Base-by-base conservation (phyloP, 2,113 vertebrate species). In the Cyanistes caeruleus region DNA sequence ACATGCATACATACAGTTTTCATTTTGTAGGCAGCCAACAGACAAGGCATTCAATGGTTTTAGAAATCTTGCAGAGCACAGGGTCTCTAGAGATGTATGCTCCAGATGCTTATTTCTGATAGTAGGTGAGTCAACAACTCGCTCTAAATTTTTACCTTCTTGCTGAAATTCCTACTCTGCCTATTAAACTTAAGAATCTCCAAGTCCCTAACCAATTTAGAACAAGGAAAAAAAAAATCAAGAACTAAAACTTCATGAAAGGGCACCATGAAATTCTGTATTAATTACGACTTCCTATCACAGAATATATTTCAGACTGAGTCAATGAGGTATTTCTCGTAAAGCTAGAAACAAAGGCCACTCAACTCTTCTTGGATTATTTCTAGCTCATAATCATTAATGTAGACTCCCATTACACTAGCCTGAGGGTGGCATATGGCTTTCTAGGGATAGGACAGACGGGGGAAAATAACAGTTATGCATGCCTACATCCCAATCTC, bases 371-470 rank as follows among this genome's bases (percentile, higher is more conserved):
- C 84, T 58, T 95, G 70, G 84, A 83, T 91, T 93, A 91, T 97
- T 96, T 96, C 93, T 94, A 93, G 94, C 53, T 85, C 91, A 37
- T 74, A 68, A 91, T 76, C 87, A 93, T 82, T 94, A 95, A 96
- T 95, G 80, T 44, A 90, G 62, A 35, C 41, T 93, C 68, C 60
- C 64, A 64, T 53, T 78, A 92, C 49, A 43, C 37, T 80, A 92
- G 90, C 76, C 95, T 77, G 82, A 67, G 88, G 79, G 79, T 81
- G 69, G 88, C 86, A 95, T 92, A 94, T 95, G 96, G 93, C 92
- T 96, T 94, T 93, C 92, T 72, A 93, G 92, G 95, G 93, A 93
- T 85, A 84, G 92, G 87, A 93, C 79, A 91, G 88, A 84, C 41
- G 21, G 90, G 48, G 67, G 22, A 19, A 90, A 93, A 88, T 91